These are phyloP conservation scores for Lophochroa leadbeateri DNA, from an alignment of 2,113 vertebrate species.

Conservation along the genomic window DNA sequence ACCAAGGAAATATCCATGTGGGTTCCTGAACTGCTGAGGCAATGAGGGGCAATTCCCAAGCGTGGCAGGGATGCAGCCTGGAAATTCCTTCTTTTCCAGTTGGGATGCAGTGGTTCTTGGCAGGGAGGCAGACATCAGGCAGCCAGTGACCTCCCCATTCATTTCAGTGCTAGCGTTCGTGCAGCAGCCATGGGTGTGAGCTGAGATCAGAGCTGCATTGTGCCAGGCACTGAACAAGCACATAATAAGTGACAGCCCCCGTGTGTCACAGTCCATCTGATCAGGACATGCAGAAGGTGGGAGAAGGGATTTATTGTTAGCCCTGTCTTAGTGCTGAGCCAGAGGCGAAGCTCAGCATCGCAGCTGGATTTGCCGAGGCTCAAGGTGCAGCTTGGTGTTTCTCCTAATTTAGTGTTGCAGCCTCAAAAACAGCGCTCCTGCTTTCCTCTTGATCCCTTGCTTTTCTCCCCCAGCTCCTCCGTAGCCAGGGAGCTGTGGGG, in stretches of 20 bases:
- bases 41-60: not conserved
- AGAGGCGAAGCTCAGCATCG: not conserved
- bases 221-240: not conserved
- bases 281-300: slow-evolving; percentile 1
- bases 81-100: not conserved
- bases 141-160: not conserved
- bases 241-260: not conserved
- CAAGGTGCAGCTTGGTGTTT: not conserved
- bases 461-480: not conserved
- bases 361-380: slow-evolving; percentile 21
- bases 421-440: not conserved
- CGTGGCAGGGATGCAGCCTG: not conserved
- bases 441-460: not conserved
- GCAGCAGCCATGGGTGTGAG: not conserved
- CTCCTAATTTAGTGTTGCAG: not conserved
- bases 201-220: not conserved
- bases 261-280: not conserved
- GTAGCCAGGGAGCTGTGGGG: not conserved
- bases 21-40: not conserved
- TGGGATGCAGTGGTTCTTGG: not conserved
- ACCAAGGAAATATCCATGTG: not conserved
- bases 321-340: slow-evolving; percentile 3
- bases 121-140: rapidly evolving
- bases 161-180: not conserved
- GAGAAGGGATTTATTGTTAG: slow-evolving; percentile 53